Base-by-base conservation (phyloP, 1,140 invertebrate species). In the Argopecten irradians region DNA sequence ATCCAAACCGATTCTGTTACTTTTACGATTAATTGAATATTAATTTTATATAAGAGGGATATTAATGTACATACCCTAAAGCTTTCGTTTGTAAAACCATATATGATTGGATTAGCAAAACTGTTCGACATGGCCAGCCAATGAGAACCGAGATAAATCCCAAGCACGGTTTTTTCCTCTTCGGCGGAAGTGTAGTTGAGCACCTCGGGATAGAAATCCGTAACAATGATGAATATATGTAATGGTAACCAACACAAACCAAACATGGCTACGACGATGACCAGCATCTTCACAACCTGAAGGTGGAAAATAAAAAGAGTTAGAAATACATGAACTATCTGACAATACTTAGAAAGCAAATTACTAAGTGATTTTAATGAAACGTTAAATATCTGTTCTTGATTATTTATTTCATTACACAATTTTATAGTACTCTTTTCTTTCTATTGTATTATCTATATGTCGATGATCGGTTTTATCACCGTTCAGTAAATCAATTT, bases 51-150 rank as follows among this genome's bases (percentile, higher is more conserved):
- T n/a, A n/a, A n/a, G n/a, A n/a, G n/a, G n/a, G n/a, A n/a, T n/a
- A n/a, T n/a, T n/a, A 28, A 71, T 86, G 84, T 19, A 92, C 97
- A 97, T 33, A 97, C 96, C 92, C 98, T 96, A 94, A 98, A 98
- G 94, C 98, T 98, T 34, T 97, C 97, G 34, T 97, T 98, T 97
- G 98, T 97, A 92, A 98, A 97, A 93, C 98, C 98, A 94, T 98
- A 98, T 9, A 98, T 97, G 82, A 98, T 96, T 0, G 98, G 98
- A 95, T 98, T 98, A 92, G 98, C 97, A 28, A 97, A 98, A 8
- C 97, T 97, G 95, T 98, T 98, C 0, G 97, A 95, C 95, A 96
- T 96, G 84, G 96, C 96, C 3, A 96, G 92, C 96, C 96, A 96
- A 90, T 96, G 96, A 87, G 95, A 93, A 32, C 89, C 55, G 41